A percentile compares a stretch with the other conserved stretches of the same genome.
Conservation (phyloP, 2,797 vertebrate genomes). For the Oreochromis mossambicus region DNA sequence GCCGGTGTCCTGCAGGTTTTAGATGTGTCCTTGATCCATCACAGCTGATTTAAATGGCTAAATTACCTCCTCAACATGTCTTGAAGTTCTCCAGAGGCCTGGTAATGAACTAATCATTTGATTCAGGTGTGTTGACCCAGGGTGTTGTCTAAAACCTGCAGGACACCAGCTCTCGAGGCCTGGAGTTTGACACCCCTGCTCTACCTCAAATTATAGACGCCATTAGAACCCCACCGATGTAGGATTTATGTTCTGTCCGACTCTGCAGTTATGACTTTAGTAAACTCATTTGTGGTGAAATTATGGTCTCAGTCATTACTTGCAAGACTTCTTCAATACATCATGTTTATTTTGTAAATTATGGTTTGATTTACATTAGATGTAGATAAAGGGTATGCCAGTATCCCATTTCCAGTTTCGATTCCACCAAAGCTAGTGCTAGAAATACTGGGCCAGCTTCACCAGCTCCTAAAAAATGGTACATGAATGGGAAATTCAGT, state of each 20-base stretch:
- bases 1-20: too few relatives aligned
- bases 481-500: neutral
- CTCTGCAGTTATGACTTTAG: neutral
- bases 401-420: fast-evolving
- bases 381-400: neutral
- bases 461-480: neutral
- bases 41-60: too few relatives aligned
- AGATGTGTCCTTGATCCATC: too few relatives aligned
- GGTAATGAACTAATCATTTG: too few relatives aligned
- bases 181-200: too few relatives aligned
- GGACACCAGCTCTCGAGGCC: too few relatives aligned
- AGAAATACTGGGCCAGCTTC: neutral
- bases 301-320: neutral
- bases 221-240: neutral
- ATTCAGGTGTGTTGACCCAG: too few relatives aligned
- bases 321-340: neutral
- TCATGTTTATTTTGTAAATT: neutral
- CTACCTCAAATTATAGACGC: too few relatives aligned
- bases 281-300: neutral
- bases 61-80: too few relatives aligned
- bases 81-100: too few relatives aligned
- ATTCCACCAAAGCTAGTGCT: neutral
- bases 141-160: too few relatives aligned
- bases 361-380: neutral
- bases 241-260: neutral